Evolutionary conservation across 2,113 vertebrate species (phyloP), one percentile per base, ranked within the genome.

Genomic region (Microcebus ravelobensis): DNA sequence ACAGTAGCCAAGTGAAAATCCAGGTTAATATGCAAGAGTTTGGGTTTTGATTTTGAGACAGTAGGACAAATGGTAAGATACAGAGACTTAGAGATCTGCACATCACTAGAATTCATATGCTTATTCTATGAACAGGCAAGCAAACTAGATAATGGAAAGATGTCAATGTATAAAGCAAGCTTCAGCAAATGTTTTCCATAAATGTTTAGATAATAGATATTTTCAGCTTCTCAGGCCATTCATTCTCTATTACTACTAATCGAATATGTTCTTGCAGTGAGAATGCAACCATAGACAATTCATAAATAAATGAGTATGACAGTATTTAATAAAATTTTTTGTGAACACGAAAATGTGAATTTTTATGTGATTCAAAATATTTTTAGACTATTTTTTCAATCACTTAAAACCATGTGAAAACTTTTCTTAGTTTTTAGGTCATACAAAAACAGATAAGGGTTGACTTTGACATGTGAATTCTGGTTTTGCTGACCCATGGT

Each of bases 11-110:
- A n/a, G 52, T 1, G 27, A 1, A 67, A 92, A 65, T 31, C 0
- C 23, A 68, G 5, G 20, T 8, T 5, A 23, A 25, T 9, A 7
- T 59, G 0, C 21, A 68, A 63, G n/a, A 0, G 2, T 50, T 3
- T 76, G 7, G 8, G 25, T 90, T 89, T 87, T 65, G 36, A 67
- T n/a, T 79, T 87, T 57, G 8, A 90, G n/a, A 81, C 5, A 34
- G 17, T 20, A 81, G 39, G 81, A 76, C 8, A 39, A 77, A 71
- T 86, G 23, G 11, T 85, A 20, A 71, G 59, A 71, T 94, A 39
- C 8, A 67, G 92, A 85, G 15, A 89, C 13, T 9, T 36, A 48
- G 3, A 67, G 0, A 27, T 4, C 8, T 76, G 5, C 31, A 90
- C 77, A 82, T 73, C 39, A 17, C 45, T 68, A 36, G 31, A 84